phyloP scores from a whole-genome alignment of 2,113 vertebrate species.

The Rhinolophus sinicus region DNA sequence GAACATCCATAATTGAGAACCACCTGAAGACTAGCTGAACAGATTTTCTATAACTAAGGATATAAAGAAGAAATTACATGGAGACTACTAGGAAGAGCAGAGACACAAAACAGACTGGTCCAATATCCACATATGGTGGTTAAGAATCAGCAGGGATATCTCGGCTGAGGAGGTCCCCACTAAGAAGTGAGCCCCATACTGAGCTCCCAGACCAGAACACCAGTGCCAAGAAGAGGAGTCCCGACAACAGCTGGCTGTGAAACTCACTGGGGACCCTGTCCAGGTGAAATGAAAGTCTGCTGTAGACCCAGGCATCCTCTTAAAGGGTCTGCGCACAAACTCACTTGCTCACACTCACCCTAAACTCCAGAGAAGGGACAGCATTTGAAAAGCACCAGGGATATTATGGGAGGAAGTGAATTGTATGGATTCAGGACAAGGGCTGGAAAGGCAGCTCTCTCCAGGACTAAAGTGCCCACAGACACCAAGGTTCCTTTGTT shows the following conservation, averaged over 20 bases:
- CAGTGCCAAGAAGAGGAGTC: background rate
- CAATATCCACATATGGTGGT: background rate
- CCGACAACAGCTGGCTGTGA: background rate
- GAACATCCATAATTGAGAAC: background rate
- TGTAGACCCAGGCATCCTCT: background rate
- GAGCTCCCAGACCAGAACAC: background rate
- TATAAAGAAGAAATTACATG: background rate
- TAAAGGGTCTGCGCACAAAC: background rate
- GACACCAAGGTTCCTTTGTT: background rate
- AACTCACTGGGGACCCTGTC: background rate
- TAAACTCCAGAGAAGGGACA: background rate
- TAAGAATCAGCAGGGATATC: background rate
- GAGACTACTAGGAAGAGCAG: background rate
- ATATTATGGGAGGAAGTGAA: background rate
- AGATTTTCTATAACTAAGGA: background rate
- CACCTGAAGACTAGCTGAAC: background rate
- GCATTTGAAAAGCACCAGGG: background rate
- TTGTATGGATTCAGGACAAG: background rate
- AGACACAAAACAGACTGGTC: background rate
- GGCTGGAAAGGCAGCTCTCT: background rate
- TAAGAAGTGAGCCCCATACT: background rate
- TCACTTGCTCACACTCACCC: background rate
- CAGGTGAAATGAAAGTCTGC: background rate
- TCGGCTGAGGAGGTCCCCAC: background rate
- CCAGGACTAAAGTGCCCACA: background rate